A percentile compares a stretch with the other conserved stretches of the same genome.
Evolutionary conservation across 2,797 vertebrate genomes (phyloP).

Genomic region (Hemitrygon akajei): DNA sequence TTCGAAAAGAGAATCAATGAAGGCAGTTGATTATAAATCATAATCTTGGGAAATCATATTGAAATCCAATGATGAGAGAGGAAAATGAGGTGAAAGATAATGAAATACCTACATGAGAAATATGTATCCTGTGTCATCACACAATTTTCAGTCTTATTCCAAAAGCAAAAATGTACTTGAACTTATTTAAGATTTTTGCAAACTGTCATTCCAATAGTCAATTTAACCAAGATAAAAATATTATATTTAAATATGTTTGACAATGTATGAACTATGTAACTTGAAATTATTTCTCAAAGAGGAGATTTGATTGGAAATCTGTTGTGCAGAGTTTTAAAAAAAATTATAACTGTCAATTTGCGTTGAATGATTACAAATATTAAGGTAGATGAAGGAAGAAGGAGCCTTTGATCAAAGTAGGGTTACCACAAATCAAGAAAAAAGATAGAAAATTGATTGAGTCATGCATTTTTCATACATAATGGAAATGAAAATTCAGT

Average conservation of each 20-base stretch:
- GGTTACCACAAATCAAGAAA: neutral
- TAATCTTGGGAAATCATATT: neutral
- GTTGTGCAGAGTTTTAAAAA: neutral
- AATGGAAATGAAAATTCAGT: neutral
- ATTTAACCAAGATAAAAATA: neutral
- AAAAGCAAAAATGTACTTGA: neutral
- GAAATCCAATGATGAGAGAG: neutral
- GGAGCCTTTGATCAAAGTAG: neutral
- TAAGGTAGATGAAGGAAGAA: neutral
- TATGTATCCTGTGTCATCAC: neutral
- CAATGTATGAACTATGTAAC: neutral
- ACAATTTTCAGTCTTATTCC: neutral
- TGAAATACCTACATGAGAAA: neutral
- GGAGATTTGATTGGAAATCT: neutral
- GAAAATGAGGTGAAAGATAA: neutral
- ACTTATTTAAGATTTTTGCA: neutral
- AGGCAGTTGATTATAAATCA: neutral
- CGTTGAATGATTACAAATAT: neutral
- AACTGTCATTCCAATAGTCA: neutral
- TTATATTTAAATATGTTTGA: neutral
- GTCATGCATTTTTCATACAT: neutral
- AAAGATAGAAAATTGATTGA: no score
- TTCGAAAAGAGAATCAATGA: neutral
- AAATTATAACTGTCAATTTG: neutral
- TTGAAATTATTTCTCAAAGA: neutral